Conservation (phyloP, 2,888 invertebrate species). For the Cantharis rufa region DNA sequence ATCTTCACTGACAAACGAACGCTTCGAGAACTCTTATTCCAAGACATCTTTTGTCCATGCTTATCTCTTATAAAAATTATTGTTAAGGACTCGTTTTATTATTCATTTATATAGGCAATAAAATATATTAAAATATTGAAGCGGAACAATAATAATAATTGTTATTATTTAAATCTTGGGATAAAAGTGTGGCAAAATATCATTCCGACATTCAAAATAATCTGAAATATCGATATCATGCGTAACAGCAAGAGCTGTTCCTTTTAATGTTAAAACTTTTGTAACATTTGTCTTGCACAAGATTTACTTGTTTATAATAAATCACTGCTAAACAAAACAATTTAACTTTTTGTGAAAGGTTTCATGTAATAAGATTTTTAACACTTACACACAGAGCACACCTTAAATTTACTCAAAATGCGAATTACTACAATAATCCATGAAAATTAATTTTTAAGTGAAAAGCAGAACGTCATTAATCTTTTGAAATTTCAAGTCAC, state of each 20-base stretch:
- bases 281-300: background rate
- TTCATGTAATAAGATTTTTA: background rate
- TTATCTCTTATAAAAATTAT: background rate
- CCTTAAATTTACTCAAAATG: background rate
- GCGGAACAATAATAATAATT: background rate
- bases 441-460: background rate
- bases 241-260: background rate
- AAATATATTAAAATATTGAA: background rate
- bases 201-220: background rate
- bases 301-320: background rate
- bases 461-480: background rate
- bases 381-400: background rate
- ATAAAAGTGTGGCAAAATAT: background rate
- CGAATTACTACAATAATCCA: background rate
- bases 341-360: background rate
- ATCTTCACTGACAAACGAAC: background rate
- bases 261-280: background rate
- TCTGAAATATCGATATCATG: background rate
- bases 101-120: background rate
- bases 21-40: background rate
- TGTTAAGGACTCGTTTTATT: background rate
- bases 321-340: background rate
- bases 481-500: background rate
- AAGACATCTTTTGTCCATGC: background rate
- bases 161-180: background rate